phyloP scores from a whole-genome alignment of 2,888 invertebrate genomes.

The Melipona beecheii region DNA sequence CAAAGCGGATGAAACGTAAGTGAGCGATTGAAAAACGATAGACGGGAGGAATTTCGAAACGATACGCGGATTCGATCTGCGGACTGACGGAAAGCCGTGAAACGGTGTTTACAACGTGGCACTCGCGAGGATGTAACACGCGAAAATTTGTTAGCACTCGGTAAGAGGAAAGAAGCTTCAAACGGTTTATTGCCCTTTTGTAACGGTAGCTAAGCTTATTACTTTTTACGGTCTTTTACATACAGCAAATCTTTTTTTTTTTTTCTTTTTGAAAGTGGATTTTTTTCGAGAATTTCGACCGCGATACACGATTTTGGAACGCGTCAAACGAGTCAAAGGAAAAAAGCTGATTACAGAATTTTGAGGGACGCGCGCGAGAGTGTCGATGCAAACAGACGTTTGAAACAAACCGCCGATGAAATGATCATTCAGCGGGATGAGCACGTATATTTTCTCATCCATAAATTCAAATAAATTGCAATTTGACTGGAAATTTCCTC shows the following conservation, averaged over 20 bases:
- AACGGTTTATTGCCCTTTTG: neutral
- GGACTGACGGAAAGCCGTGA: neutral
- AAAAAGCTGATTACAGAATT: neutral
- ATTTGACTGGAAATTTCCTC: neutral
- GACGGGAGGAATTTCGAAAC: neutral
- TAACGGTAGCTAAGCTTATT: too few relatives aligned
- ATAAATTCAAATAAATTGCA: neutral
- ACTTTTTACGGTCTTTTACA: neutral
- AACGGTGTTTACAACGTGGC: conserved; percentile 5
- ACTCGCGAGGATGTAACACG: neutral
- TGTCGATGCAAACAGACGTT: neutral
- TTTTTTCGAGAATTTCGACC: neutral
- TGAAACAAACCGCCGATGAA: neutral
- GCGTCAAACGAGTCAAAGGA: neutral
- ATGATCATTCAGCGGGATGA: neutral
- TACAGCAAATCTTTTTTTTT: too few relatives aligned
- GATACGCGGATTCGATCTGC: neutral
- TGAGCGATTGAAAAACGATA: neutral
- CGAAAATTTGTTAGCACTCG: neutral
- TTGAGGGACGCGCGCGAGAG: neutral
- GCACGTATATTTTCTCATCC: neutral
- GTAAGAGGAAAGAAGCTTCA: neutral
- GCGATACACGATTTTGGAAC: neutral
- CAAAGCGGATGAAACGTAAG: neutral
- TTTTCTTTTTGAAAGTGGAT: neutral